Evolutionary conservation across 2,888 invertebrate species (phyloP).

Genomic region (Oscheius sp.): DNA sequence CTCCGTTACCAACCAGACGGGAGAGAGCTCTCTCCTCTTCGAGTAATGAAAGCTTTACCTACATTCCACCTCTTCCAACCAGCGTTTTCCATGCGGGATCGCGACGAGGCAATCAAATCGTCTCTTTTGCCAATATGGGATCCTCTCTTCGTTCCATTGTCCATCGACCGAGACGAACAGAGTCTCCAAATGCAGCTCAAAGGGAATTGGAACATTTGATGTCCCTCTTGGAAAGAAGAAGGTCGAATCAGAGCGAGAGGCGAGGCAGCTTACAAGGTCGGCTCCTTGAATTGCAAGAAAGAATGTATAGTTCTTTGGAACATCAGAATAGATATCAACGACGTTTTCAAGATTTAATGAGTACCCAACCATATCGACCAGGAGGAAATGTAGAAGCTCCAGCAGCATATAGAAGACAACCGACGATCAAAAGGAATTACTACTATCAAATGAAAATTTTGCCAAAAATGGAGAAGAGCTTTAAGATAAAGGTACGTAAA

Average conservation of each 20-base stretch:
- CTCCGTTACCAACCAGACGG: slow-evolving; percentile 20
- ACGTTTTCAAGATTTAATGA: background rate
- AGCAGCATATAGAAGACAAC: slow-evolving; percentile 2
- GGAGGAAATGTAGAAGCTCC: background rate
- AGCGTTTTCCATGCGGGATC: slow-evolving; percentile 49
- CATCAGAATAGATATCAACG: background rate
- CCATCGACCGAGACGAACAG: slow-evolving; percentile 34
- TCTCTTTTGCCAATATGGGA: background rate
- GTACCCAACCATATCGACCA: background rate
- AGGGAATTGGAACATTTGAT: slow-evolving; percentile 28
- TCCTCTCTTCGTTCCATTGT: background rate
- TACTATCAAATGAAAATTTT: slow-evolving; percentile 65
- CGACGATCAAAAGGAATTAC: slow-evolving; percentile 53
- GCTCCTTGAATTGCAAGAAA: background rate
- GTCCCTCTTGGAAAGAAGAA: slow-evolving; percentile 11
- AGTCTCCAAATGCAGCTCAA: slow-evolving; percentile 1
- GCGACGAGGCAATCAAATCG: background rate
- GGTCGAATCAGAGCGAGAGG: background rate
- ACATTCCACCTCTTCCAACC: slow-evolving; percentile 55
- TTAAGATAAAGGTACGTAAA: slow-evolving; percentile 56
- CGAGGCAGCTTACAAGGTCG: background rate
- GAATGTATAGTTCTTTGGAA: background rate
- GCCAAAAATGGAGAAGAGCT: slow-evolving; percentile 56
- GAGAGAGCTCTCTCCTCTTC: slow-evolving; percentile 49
- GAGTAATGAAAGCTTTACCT: slow-evolving; percentile 51